These are phyloP conservation scores for Tetragonisca angustula DNA, from an alignment of 2,888 invertebrate species.

Conservation along the genomic window DNA sequence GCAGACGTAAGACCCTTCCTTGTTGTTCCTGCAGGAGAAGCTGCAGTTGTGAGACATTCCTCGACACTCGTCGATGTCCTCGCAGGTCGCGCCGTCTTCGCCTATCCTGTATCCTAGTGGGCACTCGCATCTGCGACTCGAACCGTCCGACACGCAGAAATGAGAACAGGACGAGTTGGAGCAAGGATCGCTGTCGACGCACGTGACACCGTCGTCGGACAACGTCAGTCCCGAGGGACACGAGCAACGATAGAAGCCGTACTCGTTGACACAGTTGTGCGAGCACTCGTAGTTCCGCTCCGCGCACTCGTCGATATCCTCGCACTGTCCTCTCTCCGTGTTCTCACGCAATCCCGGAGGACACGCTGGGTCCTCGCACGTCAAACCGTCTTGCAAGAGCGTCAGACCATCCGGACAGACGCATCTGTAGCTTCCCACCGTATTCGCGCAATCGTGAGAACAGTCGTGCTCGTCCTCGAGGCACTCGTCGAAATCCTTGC, in stretches of 20 bases:
- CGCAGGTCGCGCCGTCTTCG: constrained; percentile 78
- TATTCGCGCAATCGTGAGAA: constrained; percentile 76
- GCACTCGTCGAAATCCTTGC: constrained; percentile 83
- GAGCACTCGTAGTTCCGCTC: constrained; percentile 83
- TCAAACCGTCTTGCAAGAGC: constrained; percentile 81
- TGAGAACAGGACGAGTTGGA: constrained; percentile 78
- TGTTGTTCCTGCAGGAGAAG: constrained; percentile 74
- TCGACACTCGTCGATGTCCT: constrained; percentile 83
- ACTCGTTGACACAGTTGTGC: constrained; percentile 85
- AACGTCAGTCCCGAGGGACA: constrained; percentile 85
- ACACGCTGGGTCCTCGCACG: constrained; percentile 76
- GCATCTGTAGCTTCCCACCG: constrained; percentile 81
- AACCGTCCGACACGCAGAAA: constrained; percentile 70
- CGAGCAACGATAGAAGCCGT: constrained; percentile 87
- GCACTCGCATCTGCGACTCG: constrained; percentile 83
- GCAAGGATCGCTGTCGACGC: constrained; percentile 68
- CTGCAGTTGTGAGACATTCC: constrained; percentile 70
- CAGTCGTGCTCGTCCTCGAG: constrained; percentile 83
- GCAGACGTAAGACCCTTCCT: constrained; percentile 83
- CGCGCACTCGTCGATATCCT: constrained; percentile 82
- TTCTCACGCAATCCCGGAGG: constrained; percentile 65
- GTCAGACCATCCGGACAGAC: constrained; percentile 73
- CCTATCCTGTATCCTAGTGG: constrained; percentile 83
- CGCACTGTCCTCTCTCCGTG: constrained; percentile 68
- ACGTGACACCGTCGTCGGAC: constrained; percentile 78